Base-by-base conservation (phyloP, 2,888 invertebrate species). In the Diploptera punctata region DNA sequence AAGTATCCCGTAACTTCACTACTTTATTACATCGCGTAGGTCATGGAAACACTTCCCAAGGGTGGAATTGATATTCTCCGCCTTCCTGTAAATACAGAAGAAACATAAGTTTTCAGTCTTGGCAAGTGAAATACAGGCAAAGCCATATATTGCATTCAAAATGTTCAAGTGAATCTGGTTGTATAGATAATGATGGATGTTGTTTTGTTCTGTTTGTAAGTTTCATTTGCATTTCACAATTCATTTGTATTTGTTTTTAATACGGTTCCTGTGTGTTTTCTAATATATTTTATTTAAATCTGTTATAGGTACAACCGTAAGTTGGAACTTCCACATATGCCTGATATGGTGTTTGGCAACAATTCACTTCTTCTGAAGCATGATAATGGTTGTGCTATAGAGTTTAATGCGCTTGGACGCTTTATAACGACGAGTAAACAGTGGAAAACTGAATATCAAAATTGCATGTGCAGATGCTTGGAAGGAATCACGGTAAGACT, bases 261-360 rank as follows among this genome's bases (percentile, higher is more conserved):
- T n/a, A n/a, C n/a, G n/a, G n/a, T n/a, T n/a, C n/a, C n/a, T n/a
- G n/a, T n/a, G n/a, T n/a, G n/a, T n/a, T n/a, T n/a, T n/a, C n/a
- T n/a, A n/a, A n/a, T 13, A 13, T 43, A 24, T 13, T 62, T 54
- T 54, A 9, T 68, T 38, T 73, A 68, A 75, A 71, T 74, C 78
- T 65, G 19, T n/a, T 87, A 68, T 81, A 94, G 93, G 77, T 96
- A 91, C 80, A 89, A 88, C 69, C 88, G 87, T 77, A 87, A 91
- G 47, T 83, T 97, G 73, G 86, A 89, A 72, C 86, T 98, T 77
- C 96, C 97, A n/a, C 95, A 97, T 81, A 87, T 97, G 78, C 99
- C 99, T 4, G 99, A 99, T 81, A 99, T 99, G 99, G 94, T 99
- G 24, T 99, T 99, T 85, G 95, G 97, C 21, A 93, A 94, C 78